phyloP scores from a whole-genome alignment of 2,113 vertebrate species.

The Tor tambroides region DNA sequence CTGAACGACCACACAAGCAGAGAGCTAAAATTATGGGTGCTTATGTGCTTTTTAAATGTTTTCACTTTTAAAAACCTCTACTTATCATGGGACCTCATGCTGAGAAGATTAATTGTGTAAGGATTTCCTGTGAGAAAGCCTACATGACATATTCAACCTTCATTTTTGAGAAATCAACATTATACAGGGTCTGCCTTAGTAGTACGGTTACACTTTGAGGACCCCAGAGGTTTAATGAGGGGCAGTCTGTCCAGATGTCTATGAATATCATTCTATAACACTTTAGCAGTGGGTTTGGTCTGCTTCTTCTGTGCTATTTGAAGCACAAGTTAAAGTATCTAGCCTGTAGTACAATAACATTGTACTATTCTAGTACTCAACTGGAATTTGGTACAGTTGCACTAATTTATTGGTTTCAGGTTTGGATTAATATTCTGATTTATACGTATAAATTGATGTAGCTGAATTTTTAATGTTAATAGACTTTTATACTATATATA shows the following conservation, averaged over 20 bases:
- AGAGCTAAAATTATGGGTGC: constrained; percentile 29
- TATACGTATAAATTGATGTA: background rate
- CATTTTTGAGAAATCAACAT: constrained; percentile 28
- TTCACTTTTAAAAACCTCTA: constrained; percentile 9
- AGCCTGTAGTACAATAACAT: background rate
- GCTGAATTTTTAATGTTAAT: background rate
- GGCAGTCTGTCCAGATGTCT: background rate
- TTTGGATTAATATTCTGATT: background rate
- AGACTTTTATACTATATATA: background rate
- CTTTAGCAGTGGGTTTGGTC: background rate
- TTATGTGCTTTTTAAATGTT: background rate
- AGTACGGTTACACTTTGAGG: background rate
- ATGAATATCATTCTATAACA: background rate
- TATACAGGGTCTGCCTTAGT: background rate
- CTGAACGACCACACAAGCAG: constrained; percentile 49
- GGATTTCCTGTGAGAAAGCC: constrained; percentile 31
- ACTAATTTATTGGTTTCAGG: background rate
- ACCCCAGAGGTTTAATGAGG: background rate
- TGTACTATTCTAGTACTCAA: background rate
- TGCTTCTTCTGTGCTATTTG: background rate
- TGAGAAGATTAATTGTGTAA: constrained; percentile 17
- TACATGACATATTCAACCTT: background rate
- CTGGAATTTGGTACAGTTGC: background rate
- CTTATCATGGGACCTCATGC: constrained; percentile 22
- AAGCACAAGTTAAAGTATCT: background rate